A percentile compares a stretch with the other conserved stretches of the same genome.
Conservation (phyloP, 1,140 invertebrate species). For the Ceratoteleas bidentatus region DNA sequence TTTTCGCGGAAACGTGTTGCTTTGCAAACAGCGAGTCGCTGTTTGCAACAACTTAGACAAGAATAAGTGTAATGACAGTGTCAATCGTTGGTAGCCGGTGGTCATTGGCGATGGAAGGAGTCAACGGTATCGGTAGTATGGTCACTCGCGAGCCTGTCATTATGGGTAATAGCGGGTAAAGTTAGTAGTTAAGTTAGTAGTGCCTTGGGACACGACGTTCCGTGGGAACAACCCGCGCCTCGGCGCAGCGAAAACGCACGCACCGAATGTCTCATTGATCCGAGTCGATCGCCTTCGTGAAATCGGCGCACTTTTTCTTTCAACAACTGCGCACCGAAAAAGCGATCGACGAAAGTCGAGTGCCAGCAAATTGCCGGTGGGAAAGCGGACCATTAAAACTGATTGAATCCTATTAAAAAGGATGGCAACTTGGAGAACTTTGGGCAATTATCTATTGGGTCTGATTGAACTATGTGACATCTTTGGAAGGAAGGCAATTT, state of each 20-base stretch:
- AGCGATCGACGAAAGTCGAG: no score
- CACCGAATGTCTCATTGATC: slow-evolving; percentile 55
- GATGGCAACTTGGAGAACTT: no score
- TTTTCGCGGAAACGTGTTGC: slow-evolving; percentile 26
- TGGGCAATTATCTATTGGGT: no score
- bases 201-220: slow-evolving; percentile 69
- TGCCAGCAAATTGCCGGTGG: no score
- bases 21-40: slow-evolving; percentile 9
- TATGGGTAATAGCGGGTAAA: slow-evolving; percentile 69
- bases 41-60: slow-evolving; percentile 34
- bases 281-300: slow-evolving; percentile 11
- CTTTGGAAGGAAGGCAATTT: no score
- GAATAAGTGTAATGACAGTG: slow-evolving; percentile 44
- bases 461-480: no score
- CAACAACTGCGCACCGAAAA: neutral
- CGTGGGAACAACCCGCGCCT: slow-evolving; percentile 68
- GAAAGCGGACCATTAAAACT: no score
- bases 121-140: slow-evolving; percentile 63
- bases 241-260: slow-evolving; percentile 53
- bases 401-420: no score
- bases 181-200: slow-evolving; percentile 64
- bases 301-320: slow-evolving; percentile 2
- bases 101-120: slow-evolving; percentile 56
- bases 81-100: slow-evolving; percentile 63
- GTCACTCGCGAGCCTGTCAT: slow-evolving; percentile 67